Percentiles rank a stretch among this genome's conserved stretches.
These are phyloP conservation scores for Xestia xanthographa DNA, from an alignment of 2,888 invertebrate species.

Conservation along the genomic window DNA sequence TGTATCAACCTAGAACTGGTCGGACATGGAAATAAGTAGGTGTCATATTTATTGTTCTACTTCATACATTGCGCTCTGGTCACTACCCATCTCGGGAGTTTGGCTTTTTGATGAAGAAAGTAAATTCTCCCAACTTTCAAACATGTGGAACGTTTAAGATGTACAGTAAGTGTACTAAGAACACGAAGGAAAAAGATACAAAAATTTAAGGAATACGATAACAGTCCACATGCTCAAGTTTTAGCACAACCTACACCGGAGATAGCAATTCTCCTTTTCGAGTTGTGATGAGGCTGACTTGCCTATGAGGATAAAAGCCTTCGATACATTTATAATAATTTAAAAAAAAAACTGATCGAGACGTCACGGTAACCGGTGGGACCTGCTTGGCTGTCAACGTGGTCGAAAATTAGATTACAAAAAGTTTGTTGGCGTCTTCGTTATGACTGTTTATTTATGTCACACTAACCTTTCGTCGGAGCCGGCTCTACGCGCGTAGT, in stretches of 20 bases:
- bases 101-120: not conserved
- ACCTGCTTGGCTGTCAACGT: conserved; percentile 1
- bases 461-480: conserved; percentile 40
- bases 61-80: not conserved
- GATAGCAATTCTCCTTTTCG: no score
- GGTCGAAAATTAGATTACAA: conserved; percentile 21
- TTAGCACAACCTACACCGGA: not conserved
- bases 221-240: not conserved
- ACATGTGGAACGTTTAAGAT: not conserved
- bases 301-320: not conserved
- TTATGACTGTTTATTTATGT: conserved; percentile 45
- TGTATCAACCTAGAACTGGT: conserved; percentile 33
- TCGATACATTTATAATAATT: not conserved
- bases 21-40: not conserved
- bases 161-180: not conserved
- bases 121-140: not conserved
- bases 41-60: not conserved
- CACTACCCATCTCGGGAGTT: not conserved
- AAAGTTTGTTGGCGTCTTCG: conserved; percentile 12
- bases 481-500: conserved; percentile 1
- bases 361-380: conserved; percentile 26
- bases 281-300: not conserved
- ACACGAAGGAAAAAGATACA: not conserved
- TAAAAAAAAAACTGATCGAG: conserved; percentile 16
- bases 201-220: not conserved